Evolutionary conservation across 2,113 vertebrate genomes (phyloP), one percentile per base, ranked within the genome.

Genomic region (Scortum barcoo): DNA sequence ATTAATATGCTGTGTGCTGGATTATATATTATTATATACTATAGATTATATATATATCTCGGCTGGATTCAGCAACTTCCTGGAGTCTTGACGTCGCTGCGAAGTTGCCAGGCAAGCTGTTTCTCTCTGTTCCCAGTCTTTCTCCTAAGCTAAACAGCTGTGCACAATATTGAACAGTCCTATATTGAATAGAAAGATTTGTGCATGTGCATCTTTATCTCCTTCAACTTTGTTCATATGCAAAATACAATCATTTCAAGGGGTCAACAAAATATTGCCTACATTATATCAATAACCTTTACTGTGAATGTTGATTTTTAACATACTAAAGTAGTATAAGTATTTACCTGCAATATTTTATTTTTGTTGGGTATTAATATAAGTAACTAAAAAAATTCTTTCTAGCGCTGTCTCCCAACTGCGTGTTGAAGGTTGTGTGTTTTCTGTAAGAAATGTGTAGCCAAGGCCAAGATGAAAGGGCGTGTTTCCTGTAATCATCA

Each of bases 401-500:
- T 75, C 36, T 36, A 24, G 50, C 24, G 69, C 72, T 48, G 17
- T 17, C 24, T 16, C 13, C n/a, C 17, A 5, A 26, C 19, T 58
- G n/a, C n/a, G n/a, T n/a, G n/a, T 72, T 42, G 2, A 13, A 50
- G 50, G n/a, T n/a, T 33, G 28, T 28, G n/a, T 2, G 1, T 33
- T 56, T 56, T 56, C 57, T 19, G n/a, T 57, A 22, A 60, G 1
- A 60, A 46, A n/a, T 33, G 0, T 54, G 24, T 30, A 20, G n/a
- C 6, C 42, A 2, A 24, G 19, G 22, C 30, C 7, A 1, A 73
- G 6, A 50, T 57, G 2, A 36, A 83, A 83, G 76, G 76, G 42
- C 76, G 69, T 66, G 24, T 63, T 63, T 38, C 71, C 65, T 53
- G 1, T 9, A 40, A 82, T 83, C 71, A 61, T 30, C 53, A 83